Evolutionary conservation across 1,140 invertebrate genomes (phyloP).

Genomic region (Caenorhabditis elegans): WBcel235 BX284605.5:14186001-14186500

Average conservation of each 20-base stretch:
- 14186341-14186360: constrained; percentile 8
- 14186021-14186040: neutral
- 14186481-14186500: too few relatives aligned
- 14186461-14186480: too few relatives aligned
- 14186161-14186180: neutral
- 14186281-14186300: neutral
- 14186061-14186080: neutral
- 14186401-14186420: neutral
- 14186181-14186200: neutral
- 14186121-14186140: too few relatives aligned
- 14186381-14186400: neutral
- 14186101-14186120: too few relatives aligned
- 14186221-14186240: neutral
- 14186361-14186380: neutral
- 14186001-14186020: neutral
- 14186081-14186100: neutral
- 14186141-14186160: too few relatives aligned
- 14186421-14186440: too few relatives aligned
- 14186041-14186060: neutral
- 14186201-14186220: neutral
- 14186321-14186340: neutral
- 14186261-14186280: neutral
- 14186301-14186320: neutral
- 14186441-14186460: too few relatives aligned
- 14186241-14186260: neutral